Conservation (phyloP, 2,888 invertebrate genomes). For the Syritta pipiens region DNA sequence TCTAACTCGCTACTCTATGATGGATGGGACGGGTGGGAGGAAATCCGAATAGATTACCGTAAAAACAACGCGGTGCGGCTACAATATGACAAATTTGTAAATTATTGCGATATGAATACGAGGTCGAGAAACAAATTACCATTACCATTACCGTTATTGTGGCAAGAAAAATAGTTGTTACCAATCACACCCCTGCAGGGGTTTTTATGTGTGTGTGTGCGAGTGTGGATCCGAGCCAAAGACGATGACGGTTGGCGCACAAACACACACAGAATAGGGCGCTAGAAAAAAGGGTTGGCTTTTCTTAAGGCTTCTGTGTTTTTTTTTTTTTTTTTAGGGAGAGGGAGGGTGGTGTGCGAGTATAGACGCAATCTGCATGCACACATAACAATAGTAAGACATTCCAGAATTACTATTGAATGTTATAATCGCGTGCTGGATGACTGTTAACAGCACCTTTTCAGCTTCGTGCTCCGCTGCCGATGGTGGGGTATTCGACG, state of each 20-base stretch:
- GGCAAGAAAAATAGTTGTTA: conserved; percentile 67
- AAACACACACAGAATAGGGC: background rate
- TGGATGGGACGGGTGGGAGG: too few species aligned
- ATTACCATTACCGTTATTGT: conserved; percentile 65
- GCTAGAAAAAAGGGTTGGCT: conserved; percentile 57
- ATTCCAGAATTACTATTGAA: conserved; percentile 68
- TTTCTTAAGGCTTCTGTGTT: too few species aligned
- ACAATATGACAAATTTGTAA: conserved; percentile 66
- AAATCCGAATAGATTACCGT: conserved; percentile 60
- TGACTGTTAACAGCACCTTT: conserved; percentile 70
- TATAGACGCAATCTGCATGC: conserved; percentile 70
- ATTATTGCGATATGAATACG: conserved; percentile 61
- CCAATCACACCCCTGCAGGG: conserved; percentile 64
- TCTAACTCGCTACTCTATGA: too few species aligned
- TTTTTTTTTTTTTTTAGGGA: conserved; percentile 11
- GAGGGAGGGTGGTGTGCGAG: too few species aligned
- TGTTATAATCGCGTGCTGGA: conserved; percentile 70
- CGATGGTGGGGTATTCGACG: background rate
- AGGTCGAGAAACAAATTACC: conserved; percentile 63
- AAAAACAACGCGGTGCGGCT: conserved; percentile 63
- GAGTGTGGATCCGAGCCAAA: too few species aligned
- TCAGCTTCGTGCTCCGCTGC: conserved; percentile 11
- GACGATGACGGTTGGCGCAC: conserved; percentile 17
- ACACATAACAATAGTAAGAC: conserved; percentile 69
- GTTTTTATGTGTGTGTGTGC: conserved; percentile 13